A percentile compares a stretch with the other conserved stretches of the same genome.
Conservation (phyloP, 2,888 invertebrate species). For the Coelopa pilipes region DNA sequence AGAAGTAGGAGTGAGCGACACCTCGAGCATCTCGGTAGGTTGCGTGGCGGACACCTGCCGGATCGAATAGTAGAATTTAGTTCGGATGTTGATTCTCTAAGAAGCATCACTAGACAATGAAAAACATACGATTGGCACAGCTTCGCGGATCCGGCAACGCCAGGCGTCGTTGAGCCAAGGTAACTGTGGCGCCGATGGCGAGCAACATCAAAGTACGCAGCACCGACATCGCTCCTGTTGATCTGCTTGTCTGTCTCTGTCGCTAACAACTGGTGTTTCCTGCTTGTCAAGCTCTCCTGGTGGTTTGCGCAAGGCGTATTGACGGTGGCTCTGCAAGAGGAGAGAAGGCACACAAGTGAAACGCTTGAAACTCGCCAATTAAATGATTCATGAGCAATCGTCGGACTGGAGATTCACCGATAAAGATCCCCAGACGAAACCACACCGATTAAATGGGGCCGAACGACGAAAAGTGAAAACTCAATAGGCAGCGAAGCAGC, state of each 20-base stretch:
- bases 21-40: conserved; percentile 89
- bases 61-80: conserved; percentile 16
- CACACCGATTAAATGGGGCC: neutral
- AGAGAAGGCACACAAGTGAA: conserved; percentile 38
- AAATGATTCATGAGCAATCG: conserved; percentile 36
- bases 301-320: neutral
- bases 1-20: conserved; percentile 91
- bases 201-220: conserved; percentile 70
- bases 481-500: conserved; percentile 9
- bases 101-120: neutral
- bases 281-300: neutral
- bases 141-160: conserved; percentile 90
- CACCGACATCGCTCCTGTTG: conserved; percentile 49
- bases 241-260: neutral
- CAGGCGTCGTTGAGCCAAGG: conserved; percentile 83
- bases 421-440: neutral
- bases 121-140: conserved; percentile 85
- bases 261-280: neutral
- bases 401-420: neutral
- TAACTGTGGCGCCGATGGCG: conserved; percentile 74
- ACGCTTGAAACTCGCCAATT: conserved; percentile 39
- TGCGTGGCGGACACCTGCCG: conserved; percentile 84
- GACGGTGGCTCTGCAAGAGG: conserved; percentile 8
- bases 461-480: conserved; percentile 25
- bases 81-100: neutral